Evolutionary conservation across 2,113 vertebrate species (phyloP).

Genomic region (Charadrius vociferus): DNA sequence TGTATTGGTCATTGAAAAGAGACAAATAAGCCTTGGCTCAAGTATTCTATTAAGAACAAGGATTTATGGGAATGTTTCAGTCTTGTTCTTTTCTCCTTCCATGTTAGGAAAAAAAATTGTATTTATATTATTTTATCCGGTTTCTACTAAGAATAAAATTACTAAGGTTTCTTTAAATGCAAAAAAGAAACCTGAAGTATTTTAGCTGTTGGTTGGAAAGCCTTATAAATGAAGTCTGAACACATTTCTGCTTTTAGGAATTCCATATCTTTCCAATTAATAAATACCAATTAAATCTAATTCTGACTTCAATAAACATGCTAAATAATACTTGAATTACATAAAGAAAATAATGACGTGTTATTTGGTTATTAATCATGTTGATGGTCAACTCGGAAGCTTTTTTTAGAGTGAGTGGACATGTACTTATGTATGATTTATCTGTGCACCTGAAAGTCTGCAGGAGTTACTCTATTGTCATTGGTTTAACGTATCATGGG

Average conservation of each 20-base stretch:
- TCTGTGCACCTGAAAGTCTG: not conserved
- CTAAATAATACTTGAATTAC: not conserved
- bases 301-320: not conserved
- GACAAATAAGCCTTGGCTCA: not conserved
- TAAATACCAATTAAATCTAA: not conserved
- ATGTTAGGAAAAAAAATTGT: not conserved
- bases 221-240: not conserved
- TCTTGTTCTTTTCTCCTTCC: not conserved
- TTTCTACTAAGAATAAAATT: not conserved
- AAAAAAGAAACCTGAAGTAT: not conserved
- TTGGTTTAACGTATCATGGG: not conserved
- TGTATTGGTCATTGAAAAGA: not conserved
- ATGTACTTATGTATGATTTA: not conserved
- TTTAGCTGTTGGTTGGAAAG: not conserved
- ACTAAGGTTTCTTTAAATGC: not conserved
- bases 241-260: not conserved
- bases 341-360: not conserved
- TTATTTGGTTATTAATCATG: not conserved
- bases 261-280: not conserved
- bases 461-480: not conserved
- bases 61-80: not conserved
- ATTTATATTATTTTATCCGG: not conserved
- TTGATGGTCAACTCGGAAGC: not conserved
- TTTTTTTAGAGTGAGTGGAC: not conserved
- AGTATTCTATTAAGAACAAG: not conserved